Evolutionary conservation across 2,113 vertebrate species (phyloP).

Genomic region (Eidolon helvum): DNA sequence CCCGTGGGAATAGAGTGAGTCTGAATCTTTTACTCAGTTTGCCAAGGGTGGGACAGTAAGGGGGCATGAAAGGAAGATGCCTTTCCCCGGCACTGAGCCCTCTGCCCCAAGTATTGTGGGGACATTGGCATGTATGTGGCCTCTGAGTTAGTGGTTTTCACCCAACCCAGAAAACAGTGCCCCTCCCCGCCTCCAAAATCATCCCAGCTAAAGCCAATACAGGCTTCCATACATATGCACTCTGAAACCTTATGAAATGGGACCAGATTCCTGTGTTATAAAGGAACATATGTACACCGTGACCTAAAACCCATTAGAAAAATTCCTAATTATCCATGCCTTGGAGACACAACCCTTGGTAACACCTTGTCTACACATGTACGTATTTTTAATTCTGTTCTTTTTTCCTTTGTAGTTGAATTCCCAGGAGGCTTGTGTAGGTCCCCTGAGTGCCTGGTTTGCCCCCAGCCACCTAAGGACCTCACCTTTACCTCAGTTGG

Average conservation of each 20-base stretch:
- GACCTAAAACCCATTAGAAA: neutral
- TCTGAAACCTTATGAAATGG: neutral
- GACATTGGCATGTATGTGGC: fast-evolving
- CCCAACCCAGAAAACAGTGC: neutral
- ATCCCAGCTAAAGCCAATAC: neutral
- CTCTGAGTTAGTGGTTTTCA: neutral
- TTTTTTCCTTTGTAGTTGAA: neutral
- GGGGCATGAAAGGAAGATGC: neutral
- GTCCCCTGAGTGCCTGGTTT: neutral
- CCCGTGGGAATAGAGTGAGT: neutral
- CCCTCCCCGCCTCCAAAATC: neutral
- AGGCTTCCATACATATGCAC: neutral
- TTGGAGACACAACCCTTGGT: neutral
- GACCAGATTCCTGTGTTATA: neutral
- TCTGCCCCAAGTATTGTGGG: neutral
- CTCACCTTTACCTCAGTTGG: neutral
- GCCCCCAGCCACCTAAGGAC: neutral
- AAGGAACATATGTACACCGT: neutral
- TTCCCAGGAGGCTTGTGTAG: neutral
- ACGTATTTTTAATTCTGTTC: neutral
- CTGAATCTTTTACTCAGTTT: neutral
- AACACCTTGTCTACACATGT: neutral
- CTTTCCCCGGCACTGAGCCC: neutral
- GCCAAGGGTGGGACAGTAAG: neutral
- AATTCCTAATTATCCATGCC: neutral